Base-by-base conservation (phyloP, 2,888 invertebrate species). In the Lagria hirta region DNA sequence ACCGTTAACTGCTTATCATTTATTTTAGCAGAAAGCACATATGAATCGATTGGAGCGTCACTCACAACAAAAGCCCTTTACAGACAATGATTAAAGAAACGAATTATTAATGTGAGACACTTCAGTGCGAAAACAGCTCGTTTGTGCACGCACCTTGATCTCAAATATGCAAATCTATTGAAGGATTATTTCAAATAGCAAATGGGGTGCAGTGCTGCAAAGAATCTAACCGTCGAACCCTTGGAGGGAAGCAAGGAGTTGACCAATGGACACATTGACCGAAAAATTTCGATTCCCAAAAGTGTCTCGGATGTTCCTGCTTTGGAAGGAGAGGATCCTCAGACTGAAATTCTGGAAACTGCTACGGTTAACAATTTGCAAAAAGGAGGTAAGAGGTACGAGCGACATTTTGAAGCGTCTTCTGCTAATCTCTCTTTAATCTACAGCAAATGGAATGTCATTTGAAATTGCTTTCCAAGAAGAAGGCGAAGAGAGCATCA, bases 131-230 rank as follows among this genome's bases (percentile, higher is more conserved):
- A 27, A 26, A 41, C 33, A 37, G 28, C 15, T n/a, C n/a, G n/a
- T n/a, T n/a, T n/a, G n/a, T n/a, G n/a, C n/a, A n/a, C n/a, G n/a
- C n/a, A n/a, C 44, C 44, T 44, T 44, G 44, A 44, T 38, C 44
- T 38, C 32, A 20, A 18, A 30, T 38, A 44, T 44, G 44, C 38
- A 26, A 44, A 44, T 32, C 17, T 3, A 42, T 30, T 30, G 24
- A 23, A 14, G 26, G 30, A 26, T 41, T 45, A 29, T 41, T 44
- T 52, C 42, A 13, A 43, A 57, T n/a, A n/a, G n/a, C 50, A 33
- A 11, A 70, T 70, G 70, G 70, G 69, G 41, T 70, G 70, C 47
- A 69, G 64, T 47, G 68, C 68, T 16, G 63, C 69, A 5, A 70
- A 69, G 49, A 70, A 69, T 49, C 30, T 68, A 23, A 62, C 65